A percentile compares a stretch with the other conserved stretches of the same genome.
Evolutionary conservation across 1,140 invertebrate species (phyloP).

Genomic region (Nautilus pompilius): DNA sequence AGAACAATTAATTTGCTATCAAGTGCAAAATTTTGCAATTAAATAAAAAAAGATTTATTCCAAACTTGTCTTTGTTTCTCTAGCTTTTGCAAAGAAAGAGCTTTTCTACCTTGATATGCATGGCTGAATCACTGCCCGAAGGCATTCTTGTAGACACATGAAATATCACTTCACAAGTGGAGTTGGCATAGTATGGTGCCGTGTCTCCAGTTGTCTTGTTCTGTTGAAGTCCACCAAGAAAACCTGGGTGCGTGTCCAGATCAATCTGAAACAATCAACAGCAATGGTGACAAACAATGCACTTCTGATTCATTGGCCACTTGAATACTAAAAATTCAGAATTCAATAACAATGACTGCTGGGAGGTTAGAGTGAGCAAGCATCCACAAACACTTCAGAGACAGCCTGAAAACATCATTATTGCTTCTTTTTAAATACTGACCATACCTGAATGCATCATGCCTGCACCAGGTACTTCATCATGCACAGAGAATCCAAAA

Average conservation of each 20-base stretch:
- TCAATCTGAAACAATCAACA: constrained; percentile 65
- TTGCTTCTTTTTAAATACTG: too few relatives aligned
- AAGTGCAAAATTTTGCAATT: background rate
- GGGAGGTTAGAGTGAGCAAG: too few relatives aligned
- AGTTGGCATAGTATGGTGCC: constrained; percentile 94
- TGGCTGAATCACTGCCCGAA: constrained; percentile 62
- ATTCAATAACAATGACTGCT: too few relatives aligned
- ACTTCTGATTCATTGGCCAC: too few relatives aligned
- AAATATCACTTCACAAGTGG: constrained; percentile 84
- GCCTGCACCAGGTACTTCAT: too few relatives aligned
- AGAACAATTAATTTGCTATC: background rate
- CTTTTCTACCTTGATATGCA: constrained; percentile 74
- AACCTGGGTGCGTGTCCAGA: constrained; percentile 91
- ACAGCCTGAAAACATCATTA: too few relatives aligned
- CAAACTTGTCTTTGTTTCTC: background rate
- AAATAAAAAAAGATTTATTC: background rate
- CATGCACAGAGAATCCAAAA: too few relatives aligned
- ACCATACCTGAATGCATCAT: too few relatives aligned
- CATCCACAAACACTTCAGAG: too few relatives aligned
- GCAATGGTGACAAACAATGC: too few relatives aligned
- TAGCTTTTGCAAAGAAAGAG: background rate
- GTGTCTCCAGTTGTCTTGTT: constrained; percentile 88
- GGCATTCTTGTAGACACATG: constrained; percentile 99
- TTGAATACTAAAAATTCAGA: too few relatives aligned
- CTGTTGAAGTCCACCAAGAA: constrained; percentile 88